These are phyloP conservation scores for Bunonema sp. DNA, from an alignment of 2,888 invertebrate species.

Conservation along the genomic window DNA sequence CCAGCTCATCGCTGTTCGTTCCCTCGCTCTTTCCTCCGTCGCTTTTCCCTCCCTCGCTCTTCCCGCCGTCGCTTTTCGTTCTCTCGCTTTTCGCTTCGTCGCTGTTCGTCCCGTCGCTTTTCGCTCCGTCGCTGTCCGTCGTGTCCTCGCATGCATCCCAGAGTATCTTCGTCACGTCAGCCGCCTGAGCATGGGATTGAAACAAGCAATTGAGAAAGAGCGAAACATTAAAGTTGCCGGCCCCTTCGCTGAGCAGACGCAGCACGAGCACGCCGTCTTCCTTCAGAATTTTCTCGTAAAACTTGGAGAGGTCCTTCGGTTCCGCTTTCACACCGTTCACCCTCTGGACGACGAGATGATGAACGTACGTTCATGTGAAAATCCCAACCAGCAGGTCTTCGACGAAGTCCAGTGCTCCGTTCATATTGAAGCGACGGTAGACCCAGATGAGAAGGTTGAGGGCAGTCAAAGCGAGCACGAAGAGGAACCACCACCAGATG, in stretches of 20 bases:
- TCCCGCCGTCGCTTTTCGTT: too few relatives aligned
- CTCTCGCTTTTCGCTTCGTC: too few relatives aligned
- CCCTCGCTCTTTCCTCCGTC: too few relatives aligned
- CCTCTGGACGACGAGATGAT: neutral
- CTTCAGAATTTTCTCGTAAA: conserved; percentile 9
- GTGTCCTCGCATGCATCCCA: too few relatives aligned
- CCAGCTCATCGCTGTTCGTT: too few relatives aligned
- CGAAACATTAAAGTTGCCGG: neutral
- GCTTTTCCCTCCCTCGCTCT: too few relatives aligned
- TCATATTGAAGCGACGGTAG: conserved; percentile 9
- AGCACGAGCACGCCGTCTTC: conserved; percentile 24
- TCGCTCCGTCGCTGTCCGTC: too few relatives aligned
- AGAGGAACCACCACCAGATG: conserved; percentile 40
- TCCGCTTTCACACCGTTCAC: neutral
- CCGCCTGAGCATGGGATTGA: neutral
- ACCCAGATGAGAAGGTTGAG: conserved; percentile 24
- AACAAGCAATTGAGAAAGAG: neutral
- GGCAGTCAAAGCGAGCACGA: conserved; percentile 20
- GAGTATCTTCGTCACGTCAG: too few relatives aligned
- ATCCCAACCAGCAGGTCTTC: conserved; percentile 9
- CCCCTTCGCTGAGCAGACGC: conserved; percentile 5
- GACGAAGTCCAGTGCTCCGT: conserved; percentile 10
- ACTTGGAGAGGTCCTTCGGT: conserved; percentile 1
- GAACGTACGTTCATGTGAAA: neutral
- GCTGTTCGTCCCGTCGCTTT: too few relatives aligned